Conservation (phyloP, 2,797 vertebrate genomes). For the Siniperca undulata region DNA sequence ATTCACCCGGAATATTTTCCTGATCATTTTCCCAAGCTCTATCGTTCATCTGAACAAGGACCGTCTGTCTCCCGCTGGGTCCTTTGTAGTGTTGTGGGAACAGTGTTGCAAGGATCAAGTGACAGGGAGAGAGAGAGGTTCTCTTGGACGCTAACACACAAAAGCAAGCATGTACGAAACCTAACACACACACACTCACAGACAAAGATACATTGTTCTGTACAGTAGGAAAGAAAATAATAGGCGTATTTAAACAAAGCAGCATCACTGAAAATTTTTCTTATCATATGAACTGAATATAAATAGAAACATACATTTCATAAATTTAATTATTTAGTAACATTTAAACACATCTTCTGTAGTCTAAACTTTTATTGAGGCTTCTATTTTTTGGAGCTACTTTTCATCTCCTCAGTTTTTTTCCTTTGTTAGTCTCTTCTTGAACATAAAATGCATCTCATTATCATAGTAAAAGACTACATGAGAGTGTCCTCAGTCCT, state of each 20-base stretch:
- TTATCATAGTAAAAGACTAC: constrained; percentile 64
- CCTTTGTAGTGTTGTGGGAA: constrained; percentile 83
- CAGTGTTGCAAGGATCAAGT: constrained; percentile 76
- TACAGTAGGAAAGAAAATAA: neutral
- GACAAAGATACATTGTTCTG: constrained; percentile 52
- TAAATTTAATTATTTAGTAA: neutral
- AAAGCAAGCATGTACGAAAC: constrained; percentile 13
- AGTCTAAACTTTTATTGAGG: neutral
- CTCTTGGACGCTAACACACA: constrained; percentile 66
- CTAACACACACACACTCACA: constrained; percentile 22
- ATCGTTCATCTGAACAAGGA: constrained; percentile 81
- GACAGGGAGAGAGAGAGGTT: constrained; percentile 76
- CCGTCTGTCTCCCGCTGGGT: constrained; percentile 69
- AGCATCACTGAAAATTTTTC: neutral
- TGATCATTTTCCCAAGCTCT: constrained; percentile 76
- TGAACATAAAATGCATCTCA: constrained; percentile 56
- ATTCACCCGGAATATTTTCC: constrained; percentile 75
- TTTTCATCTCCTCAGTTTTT: constrained; percentile 35
- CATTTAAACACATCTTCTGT: neutral
- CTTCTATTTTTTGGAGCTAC: neutral
- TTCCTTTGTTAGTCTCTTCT: constrained; percentile 30
- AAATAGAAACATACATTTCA: neutral
- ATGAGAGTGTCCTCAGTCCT: constrained; percentile 40
- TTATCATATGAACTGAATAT: neutral
- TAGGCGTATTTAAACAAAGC: neutral